Base-by-base conservation (phyloP, 2,113 vertebrate species). In the Pedionomus torquatus region DNA sequence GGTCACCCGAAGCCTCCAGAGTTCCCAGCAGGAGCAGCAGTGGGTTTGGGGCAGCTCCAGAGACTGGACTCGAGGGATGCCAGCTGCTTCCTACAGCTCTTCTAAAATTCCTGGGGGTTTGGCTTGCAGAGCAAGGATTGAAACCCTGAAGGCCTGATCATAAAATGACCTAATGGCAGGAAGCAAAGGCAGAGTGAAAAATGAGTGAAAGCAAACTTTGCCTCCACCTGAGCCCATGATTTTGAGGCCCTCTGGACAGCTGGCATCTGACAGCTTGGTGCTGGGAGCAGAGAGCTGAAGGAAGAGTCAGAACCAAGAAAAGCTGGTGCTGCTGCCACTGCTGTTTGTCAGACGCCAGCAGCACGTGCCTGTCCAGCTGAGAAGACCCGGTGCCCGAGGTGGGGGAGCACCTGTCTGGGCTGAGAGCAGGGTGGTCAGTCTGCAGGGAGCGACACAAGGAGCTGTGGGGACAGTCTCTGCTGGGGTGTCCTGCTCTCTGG, bases 271-370 rank as follows among this genome's bases (percentile, higher is more conserved):
- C 0, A 4, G 15, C 9, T 72, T 58, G 37, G 20, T 77, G 19
- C 48, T 74, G 28, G 44, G 35, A 75, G 55, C n/a, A 49, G 49
- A 52, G 64, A 72, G 44, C 49, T 57, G 63, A 44, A 81, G 39
- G 60, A 49, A 17, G 28, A 30, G 20, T 2, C 26, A 17, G 30
- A 76, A 17, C 33, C 61, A 70, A 74, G 55, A n/a, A n/a, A 39
- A 43, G 21, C 61, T 71, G 68, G 26, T 0, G 2, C 41, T 57
- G 1, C 12, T 31, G 1, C 4, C 3, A 3, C 39, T 0, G 0
- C 2, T 23, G 6, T 43, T 31, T 30, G 17, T 60, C 76, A 69
- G 49, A 25, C 18, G 12, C 0, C 20, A 54, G 5, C 49, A 64
- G 35, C 39, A 37, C 0, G 0, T 49, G 70, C 48, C 21, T 4